Percentiles rank a stretch among this genome's conserved stretches.
phyloP scores from a whole-genome alignment of 2,113 vertebrate genomes.

The Pomatorhinus ruficollis region DNA sequence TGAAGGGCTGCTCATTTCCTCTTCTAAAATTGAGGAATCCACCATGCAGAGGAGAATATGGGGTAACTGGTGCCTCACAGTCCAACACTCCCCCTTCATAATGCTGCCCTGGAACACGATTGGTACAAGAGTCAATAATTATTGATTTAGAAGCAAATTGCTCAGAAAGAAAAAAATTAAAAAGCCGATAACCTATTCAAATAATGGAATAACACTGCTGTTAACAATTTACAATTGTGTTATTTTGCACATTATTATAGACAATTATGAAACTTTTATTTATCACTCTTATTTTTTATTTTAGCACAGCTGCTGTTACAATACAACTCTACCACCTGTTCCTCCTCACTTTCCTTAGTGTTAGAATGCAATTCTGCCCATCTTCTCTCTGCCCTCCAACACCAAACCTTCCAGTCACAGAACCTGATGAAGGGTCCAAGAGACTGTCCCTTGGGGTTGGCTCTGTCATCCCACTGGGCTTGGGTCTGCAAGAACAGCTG shows the following conservation, averaged over 20 bases:
- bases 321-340: not conserved
- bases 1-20: not conserved
- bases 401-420: not conserved
- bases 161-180: not conserved
- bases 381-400: not conserved
- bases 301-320: not conserved
- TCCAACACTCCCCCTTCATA: not conserved
- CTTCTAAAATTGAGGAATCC: not conserved
- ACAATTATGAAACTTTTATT: not conserved
- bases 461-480: accelerated
- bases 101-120: not conserved
- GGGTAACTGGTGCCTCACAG: accelerated
- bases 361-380: not conserved
- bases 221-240: not conserved
- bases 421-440: not conserved
- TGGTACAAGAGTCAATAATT: accelerated
- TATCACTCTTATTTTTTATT: not conserved
- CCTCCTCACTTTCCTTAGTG: not conserved
- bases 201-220: not conserved
- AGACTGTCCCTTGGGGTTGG: not conserved
- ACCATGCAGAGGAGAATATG: not conserved
- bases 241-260: not conserved
- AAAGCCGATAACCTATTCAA: not conserved
- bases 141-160: not conserved
- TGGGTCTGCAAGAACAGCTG: not conserved